Evolutionary conservation across 2,113 vertebrate species (phyloP), one percentile per base, ranked within the genome.

Genomic region (Rattus rattus): DNA sequence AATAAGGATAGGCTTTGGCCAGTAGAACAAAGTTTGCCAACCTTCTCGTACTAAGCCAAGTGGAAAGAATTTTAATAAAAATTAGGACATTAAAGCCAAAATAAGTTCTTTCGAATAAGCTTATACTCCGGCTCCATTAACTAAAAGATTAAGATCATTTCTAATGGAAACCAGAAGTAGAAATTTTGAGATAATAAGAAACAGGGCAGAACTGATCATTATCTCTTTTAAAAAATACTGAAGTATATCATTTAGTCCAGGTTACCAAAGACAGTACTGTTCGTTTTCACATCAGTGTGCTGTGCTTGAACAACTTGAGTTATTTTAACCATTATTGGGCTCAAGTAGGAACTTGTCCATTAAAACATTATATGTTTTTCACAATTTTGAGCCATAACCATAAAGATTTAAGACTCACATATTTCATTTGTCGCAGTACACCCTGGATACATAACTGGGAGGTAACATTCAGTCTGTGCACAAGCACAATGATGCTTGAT

Each of bases 61-160:
- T 88, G 56, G 63, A 76, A 91, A 96, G 24, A 84, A 85, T 94
- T 89, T 63, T 69, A 49, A 92, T 93, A 89, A 96, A 96, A 91
- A 89, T 65, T 19, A 76, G 30, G 56, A 86, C 43, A 91, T 52
- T 88, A 39, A 81, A 59, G 72, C 39, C 84, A 84, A 93, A 90
- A 77, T 19, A 91, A 92, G 26, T 94, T 88, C 75, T 96, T 90
- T 93, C 54, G 84, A 91, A 92, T 81, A 77, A 92, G 43, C 22
- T 70, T 91, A 24, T n/a, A 86, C 67, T 77, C 65, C 70, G 91
- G 28, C 94, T 94, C 89, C 47, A 47, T 67, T 56, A 52, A 47
- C 63, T 33, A 67, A 86, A 86, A 69, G 36, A 86, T 20, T 26
- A 86, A 67, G 13, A 63, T 83, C 79, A 88, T 69, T 96, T 84